These are phyloP conservation scores for Patella vulgata DNA, from an alignment of 1,140 invertebrate genomes.

Conservation along the genomic window DNA sequence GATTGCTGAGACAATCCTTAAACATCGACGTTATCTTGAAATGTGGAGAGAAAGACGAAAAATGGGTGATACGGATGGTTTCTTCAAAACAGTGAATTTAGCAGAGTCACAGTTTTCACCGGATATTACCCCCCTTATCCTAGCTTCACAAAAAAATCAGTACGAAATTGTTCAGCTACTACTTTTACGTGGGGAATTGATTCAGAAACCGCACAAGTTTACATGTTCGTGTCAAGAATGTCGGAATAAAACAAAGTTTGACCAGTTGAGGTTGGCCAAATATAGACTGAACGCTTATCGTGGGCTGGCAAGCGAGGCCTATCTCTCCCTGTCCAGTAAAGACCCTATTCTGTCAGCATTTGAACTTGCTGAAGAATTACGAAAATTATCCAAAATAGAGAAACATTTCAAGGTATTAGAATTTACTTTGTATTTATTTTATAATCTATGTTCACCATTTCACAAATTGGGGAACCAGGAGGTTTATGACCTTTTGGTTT, in stretches of 20 bases:
- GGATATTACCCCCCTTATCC: slow-evolving; percentile 64
- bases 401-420: slow-evolving; percentile 71
- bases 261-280: slow-evolving; percentile 59
- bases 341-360: slow-evolving; percentile 78
- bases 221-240: slow-evolving; percentile 71
- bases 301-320: slow-evolving; percentile 68
- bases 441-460: too few relatives aligned
- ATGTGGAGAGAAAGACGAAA: slow-evolving; percentile 55
- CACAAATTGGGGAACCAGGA: too few relatives aligned
- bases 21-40: slow-evolving; percentile 61
- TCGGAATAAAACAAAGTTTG: slow-evolving; percentile 68
- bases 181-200: slow-evolving; percentile 57
- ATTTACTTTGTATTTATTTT: too few relatives aligned
- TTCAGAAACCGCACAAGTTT: slow-evolving; percentile 71
- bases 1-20: slow-evolving; percentile 63
- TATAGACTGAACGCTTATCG: slow-evolving; percentile 64
- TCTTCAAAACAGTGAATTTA: slow-evolving; percentile 49
- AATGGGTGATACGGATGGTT: slow-evolving; percentile 51
- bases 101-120: slow-evolving; percentile 58
- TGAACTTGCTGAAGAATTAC: slow-evolving; percentile 71
- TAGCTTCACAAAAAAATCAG: slow-evolving; percentile 64
- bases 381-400: slow-evolving; percentile 60
- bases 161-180: slow-evolving; percentile 65
- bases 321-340: slow-evolving; percentile 74
- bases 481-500: too few relatives aligned